Evolutionary conservation across 2,888 invertebrate species (phyloP).

Genomic region (Cynaeus angustus): DNA sequence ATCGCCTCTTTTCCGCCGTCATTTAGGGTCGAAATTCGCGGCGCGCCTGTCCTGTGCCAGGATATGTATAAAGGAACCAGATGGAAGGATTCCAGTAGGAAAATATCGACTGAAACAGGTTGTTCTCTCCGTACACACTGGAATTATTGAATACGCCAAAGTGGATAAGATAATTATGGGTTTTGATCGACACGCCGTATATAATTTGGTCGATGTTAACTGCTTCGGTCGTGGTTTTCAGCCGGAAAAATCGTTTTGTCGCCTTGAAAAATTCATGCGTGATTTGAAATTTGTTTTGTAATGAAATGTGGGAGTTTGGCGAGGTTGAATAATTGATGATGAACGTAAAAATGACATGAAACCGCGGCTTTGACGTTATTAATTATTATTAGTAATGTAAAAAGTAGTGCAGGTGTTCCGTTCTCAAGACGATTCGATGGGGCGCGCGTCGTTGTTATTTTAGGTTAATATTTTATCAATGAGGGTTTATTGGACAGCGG

Average conservation of each 20-base stretch:
- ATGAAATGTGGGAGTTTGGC: conserved; percentile 14
- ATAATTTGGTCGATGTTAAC: conserved; percentile 36
- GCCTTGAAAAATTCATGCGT: conserved; percentile 12
- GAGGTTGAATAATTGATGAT: conserved; percentile 30
- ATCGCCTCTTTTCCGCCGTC: neutral
- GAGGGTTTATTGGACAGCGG: conserved; percentile 12
- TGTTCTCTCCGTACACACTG: conserved; percentile 48
- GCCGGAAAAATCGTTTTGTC: conserved; percentile 18
- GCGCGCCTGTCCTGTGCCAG: conserved; percentile 45
- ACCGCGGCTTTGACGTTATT: conserved; percentile 14
- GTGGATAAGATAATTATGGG: conserved; percentile 47
- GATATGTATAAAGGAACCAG: conserved; percentile 59
- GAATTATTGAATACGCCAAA: conserved; percentile 48
- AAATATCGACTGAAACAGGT: conserved; percentile 57
- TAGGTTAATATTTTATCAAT: conserved; percentile 36
- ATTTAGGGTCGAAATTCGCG: conserved; percentile 30
- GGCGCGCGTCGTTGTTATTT: conserved; percentile 21
- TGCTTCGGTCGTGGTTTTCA: conserved; percentile 18
- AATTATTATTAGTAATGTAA: conserved; percentile 38
- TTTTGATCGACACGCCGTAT: conserved; percentile 40
- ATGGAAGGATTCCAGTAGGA: conserved; percentile 63
- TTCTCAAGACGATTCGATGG: conserved; percentile 39
- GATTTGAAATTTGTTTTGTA: neutral
- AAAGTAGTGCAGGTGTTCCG: conserved; percentile 32
- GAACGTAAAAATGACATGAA: conserved; percentile 30